Percentiles rank a stretch among this genome's conserved stretches.
phyloP scores from a whole-genome alignment of 2,797 vertebrate genomes.

The Perodicticus potto region DNA sequence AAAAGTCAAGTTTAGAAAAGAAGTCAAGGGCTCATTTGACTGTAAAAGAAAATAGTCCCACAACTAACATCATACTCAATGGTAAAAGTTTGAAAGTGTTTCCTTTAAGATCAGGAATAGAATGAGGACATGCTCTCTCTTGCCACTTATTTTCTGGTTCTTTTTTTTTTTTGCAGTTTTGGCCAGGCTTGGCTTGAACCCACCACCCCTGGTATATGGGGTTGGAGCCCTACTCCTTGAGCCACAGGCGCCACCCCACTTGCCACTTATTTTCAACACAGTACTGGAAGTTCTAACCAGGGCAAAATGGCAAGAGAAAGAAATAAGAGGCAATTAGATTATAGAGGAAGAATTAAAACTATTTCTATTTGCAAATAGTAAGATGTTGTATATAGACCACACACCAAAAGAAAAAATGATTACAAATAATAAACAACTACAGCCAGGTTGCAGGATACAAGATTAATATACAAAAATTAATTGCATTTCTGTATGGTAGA shows the following conservation, averaged over 20 bases:
- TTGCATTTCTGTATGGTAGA: neutral
- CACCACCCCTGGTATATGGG: no score
- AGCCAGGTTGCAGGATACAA: neutral
- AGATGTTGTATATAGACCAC: neutral
- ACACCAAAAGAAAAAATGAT: neutral
- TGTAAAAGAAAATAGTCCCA: constrained; percentile 38
- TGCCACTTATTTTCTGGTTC: neutral
- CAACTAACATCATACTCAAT: neutral
- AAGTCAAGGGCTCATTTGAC: neutral
- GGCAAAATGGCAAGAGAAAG: neutral
- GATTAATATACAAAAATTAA: neutral
- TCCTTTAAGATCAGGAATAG: neutral
- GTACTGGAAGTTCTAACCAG: neutral
- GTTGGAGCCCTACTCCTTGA: no score
- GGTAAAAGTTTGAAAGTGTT: neutral
- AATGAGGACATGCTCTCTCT: neutral
- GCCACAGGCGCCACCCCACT: no score
- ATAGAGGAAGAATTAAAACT: neutral
- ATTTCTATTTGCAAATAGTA: neutral
- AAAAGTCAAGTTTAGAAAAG: constrained; percentile 36
- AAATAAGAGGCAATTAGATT: neutral
- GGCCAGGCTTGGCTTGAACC: no score
- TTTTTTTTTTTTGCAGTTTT: no score
- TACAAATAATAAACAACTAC: neutral
- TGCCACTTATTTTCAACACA: neutral